Base-by-base conservation (phyloP, 2,797 vertebrate species). In the Tamandua tetradactyla region DNA sequence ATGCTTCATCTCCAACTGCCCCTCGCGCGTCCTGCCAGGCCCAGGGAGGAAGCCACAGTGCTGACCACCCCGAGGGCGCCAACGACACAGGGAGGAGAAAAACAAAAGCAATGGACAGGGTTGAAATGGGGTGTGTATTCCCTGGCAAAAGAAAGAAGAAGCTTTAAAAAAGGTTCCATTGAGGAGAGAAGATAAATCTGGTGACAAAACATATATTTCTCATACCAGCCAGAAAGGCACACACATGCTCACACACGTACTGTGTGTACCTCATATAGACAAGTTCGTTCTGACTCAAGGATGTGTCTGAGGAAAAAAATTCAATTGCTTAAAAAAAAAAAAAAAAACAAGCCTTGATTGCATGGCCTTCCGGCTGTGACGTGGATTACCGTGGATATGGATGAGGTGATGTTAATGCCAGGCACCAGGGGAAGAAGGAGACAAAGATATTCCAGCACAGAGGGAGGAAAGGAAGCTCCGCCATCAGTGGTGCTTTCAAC, bases 1-100 rank as follows among this genome's bases (percentile, higher is more conserved):
- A 98, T 98, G 99, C 99, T 99, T 99, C 99, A 99, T 99, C 99
- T 99, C 99, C 98, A 98, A 98, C 98, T 99, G 99, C 99, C 99
- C 99, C 99, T 99, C 93, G 69, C 97, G 98, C 96, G 0, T 93
- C 97, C 5, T 89, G 97, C 97, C 95, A 0, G 6, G 91, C 91
- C 3, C 2, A 0, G 81, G 13, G 93, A 89, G 80, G 42, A 61
- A 96, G 94, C 87, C 97, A 98, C 97, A 98, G 98, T 97, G 96
- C 95, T 37, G 76, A 81, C 61, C 95, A 97, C 96, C 84, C 96
- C 96, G 0, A 0, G 78, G 10, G 69, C 44, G 69, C 74, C 0
- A 0, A 61, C 2, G 8, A 89, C 93, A 94, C 0, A 30, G 89
- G 84, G 80, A 83, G 86, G 78, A n/a, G 55, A 79, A 85, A 87